Evolutionary conservation across 2,888 invertebrate species (phyloP).

Genomic region (Orchestes rusci): DNA sequence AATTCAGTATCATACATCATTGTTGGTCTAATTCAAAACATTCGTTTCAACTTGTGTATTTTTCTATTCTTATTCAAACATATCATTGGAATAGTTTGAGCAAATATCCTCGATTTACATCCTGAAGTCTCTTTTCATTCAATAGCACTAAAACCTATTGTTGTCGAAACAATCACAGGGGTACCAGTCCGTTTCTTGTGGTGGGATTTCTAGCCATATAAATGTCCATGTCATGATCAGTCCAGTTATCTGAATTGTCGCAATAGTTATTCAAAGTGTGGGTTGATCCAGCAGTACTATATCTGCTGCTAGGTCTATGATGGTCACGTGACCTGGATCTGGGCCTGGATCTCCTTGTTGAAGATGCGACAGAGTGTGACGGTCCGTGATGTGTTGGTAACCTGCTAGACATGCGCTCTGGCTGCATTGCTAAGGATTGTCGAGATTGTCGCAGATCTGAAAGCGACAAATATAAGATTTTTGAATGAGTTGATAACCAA

Average conservation of each 20-base stretch:
- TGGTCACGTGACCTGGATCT: slow-evolving; percentile 70
- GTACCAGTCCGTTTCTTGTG: slow-evolving; percentile 76
- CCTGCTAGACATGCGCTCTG: slow-evolving; percentile 72
- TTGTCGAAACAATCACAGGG: slow-evolving; percentile 48
- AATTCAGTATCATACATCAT: too few species aligned
- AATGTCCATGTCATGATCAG: slow-evolving; percentile 92
- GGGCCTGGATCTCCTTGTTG: slow-evolving; percentile 57
- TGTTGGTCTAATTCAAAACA: too few species aligned
- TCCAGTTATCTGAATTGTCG: slow-evolving; percentile 90
- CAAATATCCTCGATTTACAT: too few species aligned
- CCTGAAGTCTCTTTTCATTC: too few species aligned
- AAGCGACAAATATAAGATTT: too few species aligned
- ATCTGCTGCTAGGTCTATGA: slow-evolving; percentile 68
- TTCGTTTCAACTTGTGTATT: too few species aligned
- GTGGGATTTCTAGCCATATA: slow-evolving; percentile 90
- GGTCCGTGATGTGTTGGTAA: slow-evolving; percentile 54
- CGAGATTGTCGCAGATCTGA: slow-evolving; percentile 78
- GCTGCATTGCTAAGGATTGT: slow-evolving; percentile 75
- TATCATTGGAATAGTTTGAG: too few species aligned
- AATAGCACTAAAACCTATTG: not conserved
- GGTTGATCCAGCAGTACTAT: slow-evolving; percentile 70
- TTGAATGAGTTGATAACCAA: too few species aligned
- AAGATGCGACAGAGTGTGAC: slow-evolving; percentile 47
- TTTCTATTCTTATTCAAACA: too few species aligned
- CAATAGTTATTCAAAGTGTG: slow-evolving; percentile 79